Base-by-base conservation (phyloP, 2,113 vertebrate species). In the Rhinoderma darwinii region DNA sequence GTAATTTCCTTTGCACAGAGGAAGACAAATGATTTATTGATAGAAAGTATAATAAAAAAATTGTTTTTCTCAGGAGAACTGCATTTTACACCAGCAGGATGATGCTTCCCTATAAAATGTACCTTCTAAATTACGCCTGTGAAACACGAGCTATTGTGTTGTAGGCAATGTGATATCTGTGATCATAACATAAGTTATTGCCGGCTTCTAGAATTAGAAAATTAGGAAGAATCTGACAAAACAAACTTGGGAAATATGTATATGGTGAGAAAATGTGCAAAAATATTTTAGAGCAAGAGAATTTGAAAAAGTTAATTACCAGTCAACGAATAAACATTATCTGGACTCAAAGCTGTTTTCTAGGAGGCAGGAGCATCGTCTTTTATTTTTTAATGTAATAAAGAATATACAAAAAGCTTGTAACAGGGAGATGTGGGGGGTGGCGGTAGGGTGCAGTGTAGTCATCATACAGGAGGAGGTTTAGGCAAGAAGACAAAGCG, bases 41-140 rank as follows among this genome's bases (percentile, higher is more conserved):
- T 50, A 59, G 66, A 39, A 54, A 73, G 18, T 37, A 35, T 47
- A 75, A 84, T 56, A 84, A 75, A 84, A 75, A 73, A 83, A 83
- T 30, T 22, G 30, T 30, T 68, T 50, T 47, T 39, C 79, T 82
- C 56, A 11, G 14, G 61, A 41, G 30, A 27, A 30, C 50, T 3
- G 18, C 32, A 5, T 37, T n/a, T 4, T 37, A 37, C 76, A 1
- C 20, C 20, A 18, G 35, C 35, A 39, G 27, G 50, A 50, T 15
- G 47, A 27, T 22, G 75, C 17, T 76, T 30, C 15, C 12, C 43
- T 30, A 76, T 50, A 76, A 76, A 76, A n/a, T 14, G 0, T 32
- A 35, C 75, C 56, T 43, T 30, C 15, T 56, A 63, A 72, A n/a
- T 63, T 61, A 39, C 20, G 56, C 27, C 44, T 47, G 18, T 20